A percentile compares a stretch with the other conserved stretches of the same genome.
phyloP scores from a whole-genome alignment of 2,797 vertebrate species.

The Diplodus puntazzo region DNA sequence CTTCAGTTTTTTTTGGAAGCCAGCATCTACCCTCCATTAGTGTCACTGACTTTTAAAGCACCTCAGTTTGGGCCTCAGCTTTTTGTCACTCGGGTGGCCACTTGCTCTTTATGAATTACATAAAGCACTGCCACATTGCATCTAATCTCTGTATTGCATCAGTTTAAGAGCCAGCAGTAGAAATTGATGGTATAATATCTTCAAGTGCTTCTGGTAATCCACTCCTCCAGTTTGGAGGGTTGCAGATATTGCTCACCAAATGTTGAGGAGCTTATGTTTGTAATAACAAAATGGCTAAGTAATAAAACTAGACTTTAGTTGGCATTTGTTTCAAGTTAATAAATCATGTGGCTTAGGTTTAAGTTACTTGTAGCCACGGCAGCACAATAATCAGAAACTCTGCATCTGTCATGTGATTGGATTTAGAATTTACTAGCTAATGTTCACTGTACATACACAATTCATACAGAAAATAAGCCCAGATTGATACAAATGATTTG shows the following conservation, averaged over 20 bases:
- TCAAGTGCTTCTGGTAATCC: conserved; percentile 38
- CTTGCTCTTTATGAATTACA: neutral
- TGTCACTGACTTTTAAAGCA: conserved; percentile 1
- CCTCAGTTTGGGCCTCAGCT: neutral
- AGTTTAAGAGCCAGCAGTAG: conserved; percentile 33
- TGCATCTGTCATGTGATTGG: neutral
- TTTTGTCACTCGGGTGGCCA: neutral
- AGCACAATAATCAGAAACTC: conserved; percentile 2
- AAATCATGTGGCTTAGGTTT: conserved; percentile 20
- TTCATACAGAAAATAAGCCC: neutral
- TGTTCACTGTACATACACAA: neutral
- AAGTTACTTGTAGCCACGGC: neutral
- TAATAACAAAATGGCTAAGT: conserved; percentile 14
- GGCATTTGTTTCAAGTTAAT: conserved; percentile 24
- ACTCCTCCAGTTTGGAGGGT: conserved; percentile 30
- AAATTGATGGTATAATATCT: conserved; percentile 36
- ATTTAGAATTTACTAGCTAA: neutral
- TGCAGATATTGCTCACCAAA: conserved; percentile 16
- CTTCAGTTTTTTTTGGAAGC: neutral
- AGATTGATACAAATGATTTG: conserved; percentile 11
- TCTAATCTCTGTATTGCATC: conserved; percentile 25
- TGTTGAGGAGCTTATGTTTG: conserved; percentile 27
- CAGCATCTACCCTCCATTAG: neutral
- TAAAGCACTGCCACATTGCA: neutral
- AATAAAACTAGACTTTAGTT: conserved; percentile 31